Percentiles rank a stretch among this genome's conserved stretches.
These are phyloP conservation scores for Formica aserva DNA, from an alignment of 2,888 invertebrate species.

Conservation along the genomic window DNA sequence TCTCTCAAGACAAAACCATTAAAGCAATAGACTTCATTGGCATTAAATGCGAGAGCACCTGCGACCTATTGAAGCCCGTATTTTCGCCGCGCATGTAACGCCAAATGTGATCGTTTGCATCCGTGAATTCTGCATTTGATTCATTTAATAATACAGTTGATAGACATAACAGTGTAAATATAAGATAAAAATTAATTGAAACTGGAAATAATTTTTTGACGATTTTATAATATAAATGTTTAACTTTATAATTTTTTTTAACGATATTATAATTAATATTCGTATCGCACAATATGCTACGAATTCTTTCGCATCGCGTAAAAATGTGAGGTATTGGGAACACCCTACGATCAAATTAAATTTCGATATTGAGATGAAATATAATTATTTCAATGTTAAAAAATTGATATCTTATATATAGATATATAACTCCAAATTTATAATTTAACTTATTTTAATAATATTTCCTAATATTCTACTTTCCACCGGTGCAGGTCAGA, in stretches of 20 bases:
- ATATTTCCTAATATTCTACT: neutral
- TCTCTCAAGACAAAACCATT: neutral
- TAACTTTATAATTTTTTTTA: neutral
- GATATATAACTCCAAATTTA: neutral
- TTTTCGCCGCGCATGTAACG: neutral
- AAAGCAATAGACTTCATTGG: neutral
- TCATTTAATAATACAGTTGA: neutral
- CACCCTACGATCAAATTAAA: neutral
- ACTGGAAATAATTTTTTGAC: neutral
- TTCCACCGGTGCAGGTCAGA: neutral
- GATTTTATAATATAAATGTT: neutral
- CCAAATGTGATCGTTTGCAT: neutral
- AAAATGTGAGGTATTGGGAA: neutral
- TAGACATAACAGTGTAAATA: neutral
- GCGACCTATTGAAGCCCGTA: neutral
- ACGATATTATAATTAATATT: neutral
- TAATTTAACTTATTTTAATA: neutral
- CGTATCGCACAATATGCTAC: neutral
- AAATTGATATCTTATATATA: too few relatives aligned
- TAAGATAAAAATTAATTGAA: constrained; percentile 7
- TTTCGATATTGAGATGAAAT: neutral
- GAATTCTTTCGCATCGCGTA: neutral
- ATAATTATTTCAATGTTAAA: neutral
- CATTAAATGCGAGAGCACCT: neutral
- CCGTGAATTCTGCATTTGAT: neutral